phyloP scores from a whole-genome alignment of 1,140 invertebrate species.

The Heliothis virescens region DNA sequence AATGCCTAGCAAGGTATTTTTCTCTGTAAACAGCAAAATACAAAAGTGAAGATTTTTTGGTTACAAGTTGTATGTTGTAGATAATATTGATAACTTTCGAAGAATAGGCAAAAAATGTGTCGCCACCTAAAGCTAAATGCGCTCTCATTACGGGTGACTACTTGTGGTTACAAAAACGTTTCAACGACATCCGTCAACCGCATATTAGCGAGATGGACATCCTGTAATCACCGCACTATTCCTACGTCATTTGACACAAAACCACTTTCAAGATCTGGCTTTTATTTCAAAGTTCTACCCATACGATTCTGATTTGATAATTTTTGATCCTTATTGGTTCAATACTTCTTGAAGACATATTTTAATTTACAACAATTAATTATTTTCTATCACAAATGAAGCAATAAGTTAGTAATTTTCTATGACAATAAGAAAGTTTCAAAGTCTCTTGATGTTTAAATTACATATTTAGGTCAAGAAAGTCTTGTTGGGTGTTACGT shows the following conservation, averaged over 20 bases:
- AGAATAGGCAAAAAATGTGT: not conserved
- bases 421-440: too few species aligned
- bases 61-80: not conserved
- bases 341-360: too few species aligned
- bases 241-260: not conserved
- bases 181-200: constrained; percentile 36
- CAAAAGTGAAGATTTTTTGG: too few species aligned
- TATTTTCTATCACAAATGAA: too few species aligned
- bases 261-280: not conserved
- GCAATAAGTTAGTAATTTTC: too few species aligned
- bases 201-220: constrained; percentile 44
- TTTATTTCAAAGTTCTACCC: too few species aligned
- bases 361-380: too few species aligned
- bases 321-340: too few species aligned
- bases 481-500: constrained; percentile 5
- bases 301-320: too few species aligned
- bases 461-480: not conserved
- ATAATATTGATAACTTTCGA: not conserved
- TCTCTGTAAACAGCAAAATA: too few species aligned
- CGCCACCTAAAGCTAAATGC: constrained; percentile 2
- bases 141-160: constrained; percentile 10
- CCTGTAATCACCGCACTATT: constrained; percentile 13
- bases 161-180: constrained; percentile 42
- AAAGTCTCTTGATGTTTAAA: not conserved
- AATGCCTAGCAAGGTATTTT: too few species aligned